Evolutionary conservation across 2,797 vertebrate species (phyloP), one percentile per base, ranked within the genome.

Genomic region (Bucorvus abyssinicus): DNA sequence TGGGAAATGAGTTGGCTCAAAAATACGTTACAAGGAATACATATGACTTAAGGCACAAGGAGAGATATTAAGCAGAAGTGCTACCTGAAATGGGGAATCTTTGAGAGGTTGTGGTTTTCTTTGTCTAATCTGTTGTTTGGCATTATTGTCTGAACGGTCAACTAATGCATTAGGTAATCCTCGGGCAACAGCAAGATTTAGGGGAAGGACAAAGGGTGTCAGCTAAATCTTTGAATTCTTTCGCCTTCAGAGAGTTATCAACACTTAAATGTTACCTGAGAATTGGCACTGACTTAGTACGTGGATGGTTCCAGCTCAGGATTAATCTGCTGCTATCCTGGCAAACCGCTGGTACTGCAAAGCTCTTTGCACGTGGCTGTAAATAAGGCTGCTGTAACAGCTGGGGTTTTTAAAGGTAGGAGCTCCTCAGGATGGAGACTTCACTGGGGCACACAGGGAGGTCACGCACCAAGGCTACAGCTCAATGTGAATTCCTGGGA

Each of bases 41-140:
- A 36, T 59, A 56, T n/a, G 65, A 80, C 78, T 83, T 40, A n/a
- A 90, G 83, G 85, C 88, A 87, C 7, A 38, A 89, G 36, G 32
- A 78, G 15, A 38, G 56, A n/a, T 91, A 91, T 91, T 83, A 92
- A 84, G 59, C 22, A 87, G 36, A 95, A 94, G 36, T 38, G 56
- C n/a, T 81, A 64, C 73, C 84, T 80, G 67, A 92, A 92, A 70
- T 34, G 38, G 27, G 27, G 61, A 90, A 60, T 57, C 61, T 87
- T 60, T 56, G 36, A 94, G 64, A 88, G 23, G 29, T 3, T 87
- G 38, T 64, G 36, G 53, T 75, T 91, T 87, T 77, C 63, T 76
- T 81, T 63, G 73, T 75, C 61, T 80, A 73, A 71, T 81, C 44
- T 64, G 40, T 40, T 79, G 45, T 30, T 94, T 84, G 65, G 30